A percentile compares a stretch with the other conserved stretches of the same genome.
Evolutionary conservation across 2,797 vertebrate species (phyloP).

Genomic region (Malacoraja senta): DNA sequence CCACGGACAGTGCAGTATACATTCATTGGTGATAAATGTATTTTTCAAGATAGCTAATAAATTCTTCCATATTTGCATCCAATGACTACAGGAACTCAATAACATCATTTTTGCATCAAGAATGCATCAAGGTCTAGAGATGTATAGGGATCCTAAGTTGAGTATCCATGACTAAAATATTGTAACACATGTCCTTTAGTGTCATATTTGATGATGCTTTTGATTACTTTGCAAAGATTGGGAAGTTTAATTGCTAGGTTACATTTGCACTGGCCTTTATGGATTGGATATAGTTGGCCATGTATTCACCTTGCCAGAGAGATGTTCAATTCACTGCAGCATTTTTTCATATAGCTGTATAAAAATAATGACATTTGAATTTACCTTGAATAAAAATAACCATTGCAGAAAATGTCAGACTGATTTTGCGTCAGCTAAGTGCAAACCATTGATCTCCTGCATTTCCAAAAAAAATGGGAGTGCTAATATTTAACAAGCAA

Average conservation of each 20-base stretch:
- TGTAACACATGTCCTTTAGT: background rate
- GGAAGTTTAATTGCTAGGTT: background rate
- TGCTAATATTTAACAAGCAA: background rate
- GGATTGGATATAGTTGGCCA: background rate
- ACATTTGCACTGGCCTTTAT: background rate
- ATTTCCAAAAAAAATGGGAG: background rate
- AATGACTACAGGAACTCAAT: too few species aligned
- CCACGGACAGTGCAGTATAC: background rate
- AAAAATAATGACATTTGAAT: background rate
- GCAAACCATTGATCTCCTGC: background rate
- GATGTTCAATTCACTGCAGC: background rate
- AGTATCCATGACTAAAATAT: background rate
- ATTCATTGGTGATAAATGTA: background rate
- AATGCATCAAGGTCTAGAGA: background rate
- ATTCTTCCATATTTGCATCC: background rate
- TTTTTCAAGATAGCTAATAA: background rate
- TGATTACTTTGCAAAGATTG: background rate
- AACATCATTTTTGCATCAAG: background rate
- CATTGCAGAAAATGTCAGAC: background rate
- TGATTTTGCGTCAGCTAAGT: background rate
- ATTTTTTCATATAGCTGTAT: background rate
- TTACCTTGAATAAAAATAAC: background rate
- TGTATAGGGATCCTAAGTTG: background rate
- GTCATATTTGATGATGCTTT: background rate
- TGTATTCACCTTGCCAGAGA: background rate